Conservation (phyloP, 2,888 invertebrate species). For the Leptodirus hochenwartii region DNA sequence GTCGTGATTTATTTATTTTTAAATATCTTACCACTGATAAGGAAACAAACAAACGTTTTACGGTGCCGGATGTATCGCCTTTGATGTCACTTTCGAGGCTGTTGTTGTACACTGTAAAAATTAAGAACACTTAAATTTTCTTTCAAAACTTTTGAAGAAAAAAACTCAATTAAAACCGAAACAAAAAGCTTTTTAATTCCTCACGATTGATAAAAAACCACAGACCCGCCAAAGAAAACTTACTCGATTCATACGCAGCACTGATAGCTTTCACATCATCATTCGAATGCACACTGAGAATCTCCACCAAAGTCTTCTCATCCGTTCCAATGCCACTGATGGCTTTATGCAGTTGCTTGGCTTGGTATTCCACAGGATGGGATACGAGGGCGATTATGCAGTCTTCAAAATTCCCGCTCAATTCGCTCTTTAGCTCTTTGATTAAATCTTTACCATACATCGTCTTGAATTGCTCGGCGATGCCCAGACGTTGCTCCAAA, state of each 20-base stretch:
- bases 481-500: conserved; percentile 44
- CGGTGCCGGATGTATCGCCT: conserved; percentile 81
- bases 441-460: conserved; percentile 61
- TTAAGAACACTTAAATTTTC: not conserved
- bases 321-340: conserved; percentile 68
- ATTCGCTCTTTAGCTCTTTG: conserved; percentile 71
- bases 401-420: conserved; percentile 75
- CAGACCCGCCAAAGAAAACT: conserved; percentile 24
- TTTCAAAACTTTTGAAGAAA: not conserved
- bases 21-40: conserved; percentile 38
- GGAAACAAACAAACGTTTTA: conserved; percentile 74
- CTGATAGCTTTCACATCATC: conserved; percentile 62
- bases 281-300: conserved; percentile 71
- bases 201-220: not conserved
- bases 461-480: conserved; percentile 36
- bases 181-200: not conserved
- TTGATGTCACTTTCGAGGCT: conserved; percentile 67
- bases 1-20: not conserved
- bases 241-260: conserved; percentile 56
- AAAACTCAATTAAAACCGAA: conserved; percentile 2
- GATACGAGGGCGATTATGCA: conserved; percentile 68
- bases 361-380: conserved; percentile 65
- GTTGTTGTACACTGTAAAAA: conserved; percentile 52
- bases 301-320: conserved; percentile 67
- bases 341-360: conserved; percentile 62